Conservation (phyloP, 1,140 invertebrate genomes). For the Oscheius sp. region DNA sequence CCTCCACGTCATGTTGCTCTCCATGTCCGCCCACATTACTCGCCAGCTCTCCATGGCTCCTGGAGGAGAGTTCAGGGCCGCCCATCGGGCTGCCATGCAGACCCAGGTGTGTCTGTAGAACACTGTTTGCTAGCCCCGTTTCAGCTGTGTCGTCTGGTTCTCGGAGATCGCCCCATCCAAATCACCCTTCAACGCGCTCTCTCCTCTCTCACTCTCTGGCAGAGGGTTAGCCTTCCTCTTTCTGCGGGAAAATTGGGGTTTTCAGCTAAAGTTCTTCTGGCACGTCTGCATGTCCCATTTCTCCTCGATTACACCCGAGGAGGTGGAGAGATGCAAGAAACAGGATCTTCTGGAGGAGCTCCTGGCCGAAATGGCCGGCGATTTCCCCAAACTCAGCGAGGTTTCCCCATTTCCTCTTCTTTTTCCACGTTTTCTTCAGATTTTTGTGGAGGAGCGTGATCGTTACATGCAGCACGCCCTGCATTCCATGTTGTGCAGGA, state of each 20-base stretch:
- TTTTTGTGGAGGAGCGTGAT: conserved; percentile 91
- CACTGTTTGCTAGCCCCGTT: neutral
- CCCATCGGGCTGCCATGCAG: conserved; percentile 73
- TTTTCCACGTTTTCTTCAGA: conserved; percentile 63
- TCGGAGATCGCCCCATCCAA: conserved; percentile 59
- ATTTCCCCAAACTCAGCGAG: conserved; percentile 80
- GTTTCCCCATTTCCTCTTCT: neutral
- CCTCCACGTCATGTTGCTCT: conserved; percentile 82
- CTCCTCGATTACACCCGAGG: conserved; percentile 49
- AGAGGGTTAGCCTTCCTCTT: too few species aligned
- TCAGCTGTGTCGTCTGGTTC: conserved; percentile 48
- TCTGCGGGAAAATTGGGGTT: too few species aligned
- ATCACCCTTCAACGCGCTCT: conserved; percentile 57
- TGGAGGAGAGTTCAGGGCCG: conserved; percentile 89
- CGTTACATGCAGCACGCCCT: conserved; percentile 47
- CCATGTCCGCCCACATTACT: conserved; percentile 86
- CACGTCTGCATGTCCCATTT: conserved; percentile 48
- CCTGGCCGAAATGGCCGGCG: conserved; percentile 81
- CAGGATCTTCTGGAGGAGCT: conserved; percentile 83
- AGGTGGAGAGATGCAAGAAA: conserved; percentile 50
- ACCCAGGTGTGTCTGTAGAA: neutral
- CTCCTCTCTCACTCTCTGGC: conserved; percentile 47
- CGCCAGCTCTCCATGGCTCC: conserved; percentile 94
- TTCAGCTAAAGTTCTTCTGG: conserved; percentile 51
- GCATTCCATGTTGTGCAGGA: conserved; percentile 41